Evolutionary conservation across 2,888 invertebrate genomes (phyloP).

Genomic region (Andrena flavipes): DNA sequence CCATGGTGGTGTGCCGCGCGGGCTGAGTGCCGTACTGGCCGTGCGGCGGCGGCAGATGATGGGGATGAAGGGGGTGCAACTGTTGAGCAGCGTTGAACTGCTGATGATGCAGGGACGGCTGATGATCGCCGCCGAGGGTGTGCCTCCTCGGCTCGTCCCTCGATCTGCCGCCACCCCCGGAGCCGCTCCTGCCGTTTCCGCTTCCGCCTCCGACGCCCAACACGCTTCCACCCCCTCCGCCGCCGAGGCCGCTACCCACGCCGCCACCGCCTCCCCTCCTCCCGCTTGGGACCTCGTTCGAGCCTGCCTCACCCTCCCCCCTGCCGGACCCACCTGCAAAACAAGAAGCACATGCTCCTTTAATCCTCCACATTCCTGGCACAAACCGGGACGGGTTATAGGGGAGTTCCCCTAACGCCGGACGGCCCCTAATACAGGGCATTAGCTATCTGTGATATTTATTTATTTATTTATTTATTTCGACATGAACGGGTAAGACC

Average conservation of each 20-base stretch:
- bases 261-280: constrained; percentile 78
- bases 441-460: too few species aligned
- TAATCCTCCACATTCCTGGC: background rate
- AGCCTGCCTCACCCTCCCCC: constrained; percentile 82
- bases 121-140: constrained; percentile 91
- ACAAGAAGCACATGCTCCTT: constrained; percentile 16
- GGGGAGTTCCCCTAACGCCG: too few species aligned
- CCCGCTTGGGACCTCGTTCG: constrained; percentile 80
- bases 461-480: too few species aligned
- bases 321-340: constrained; percentile 81
- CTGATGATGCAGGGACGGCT: constrained; percentile 88
- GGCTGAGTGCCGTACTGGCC: constrained; percentile 86
- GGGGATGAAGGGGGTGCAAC: constrained; percentile 84
- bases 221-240: constrained; percentile 72
- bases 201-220: constrained; percentile 73
- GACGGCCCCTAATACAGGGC: too few species aligned
- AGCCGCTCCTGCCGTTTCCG: constrained; percentile 72
- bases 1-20: constrained; percentile 87
- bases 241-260: constrained; percentile 67
- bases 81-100: constrained; percentile 82
- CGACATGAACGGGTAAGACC: too few species aligned
- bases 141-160: constrained; percentile 94
- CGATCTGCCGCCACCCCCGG: constrained; percentile 79
- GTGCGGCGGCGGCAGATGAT: constrained; percentile 86
- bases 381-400: too few species aligned